Conservation (phyloP, 2,888 invertebrate genomes). For the Mechanitis messenoides region DNA sequence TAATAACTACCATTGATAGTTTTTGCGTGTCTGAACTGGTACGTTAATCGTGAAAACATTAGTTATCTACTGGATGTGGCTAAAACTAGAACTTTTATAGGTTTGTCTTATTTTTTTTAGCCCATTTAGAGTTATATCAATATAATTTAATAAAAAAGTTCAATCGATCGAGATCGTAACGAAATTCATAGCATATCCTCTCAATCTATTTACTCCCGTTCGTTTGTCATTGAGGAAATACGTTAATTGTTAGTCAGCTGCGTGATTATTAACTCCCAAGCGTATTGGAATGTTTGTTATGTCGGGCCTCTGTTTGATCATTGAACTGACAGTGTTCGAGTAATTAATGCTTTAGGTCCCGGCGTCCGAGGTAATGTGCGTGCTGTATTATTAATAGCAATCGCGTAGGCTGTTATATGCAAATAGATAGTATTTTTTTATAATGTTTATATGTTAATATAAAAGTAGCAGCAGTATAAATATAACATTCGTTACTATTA, state of each 20-base stretch:
- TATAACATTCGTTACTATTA: no score
- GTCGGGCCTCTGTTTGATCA: constrained; percentile 47
- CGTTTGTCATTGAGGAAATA: constrained; percentile 41
- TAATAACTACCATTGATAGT: constrained; percentile 49
- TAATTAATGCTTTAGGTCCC: constrained; percentile 26
- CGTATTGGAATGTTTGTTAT: constrained; percentile 47
- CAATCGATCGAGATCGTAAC: neutral
- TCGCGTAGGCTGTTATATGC: neutral
- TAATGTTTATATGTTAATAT: neutral
- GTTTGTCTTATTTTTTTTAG: no score
- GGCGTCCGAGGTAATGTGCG: constrained; percentile 13
- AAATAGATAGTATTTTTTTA: neutral
- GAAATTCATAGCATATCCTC: neutral
- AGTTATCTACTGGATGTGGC: neutral
- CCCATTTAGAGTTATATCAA: neutral
- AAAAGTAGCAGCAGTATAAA: no score
- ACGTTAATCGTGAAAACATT: constrained; percentile 16
- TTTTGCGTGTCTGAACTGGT: constrained; percentile 25
- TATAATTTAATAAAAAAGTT: neutral
- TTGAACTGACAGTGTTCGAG: constrained; percentile 50
- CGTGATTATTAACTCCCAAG: constrained; percentile 44
- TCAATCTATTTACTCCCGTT: neutral
- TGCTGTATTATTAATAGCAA: constrained; percentile 11
- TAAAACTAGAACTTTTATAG: no score
- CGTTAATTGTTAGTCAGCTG: constrained; percentile 54